phyloP scores from a whole-genome alignment of 2,888 invertebrate species.

The Lacanobia wlatinum region DNA sequence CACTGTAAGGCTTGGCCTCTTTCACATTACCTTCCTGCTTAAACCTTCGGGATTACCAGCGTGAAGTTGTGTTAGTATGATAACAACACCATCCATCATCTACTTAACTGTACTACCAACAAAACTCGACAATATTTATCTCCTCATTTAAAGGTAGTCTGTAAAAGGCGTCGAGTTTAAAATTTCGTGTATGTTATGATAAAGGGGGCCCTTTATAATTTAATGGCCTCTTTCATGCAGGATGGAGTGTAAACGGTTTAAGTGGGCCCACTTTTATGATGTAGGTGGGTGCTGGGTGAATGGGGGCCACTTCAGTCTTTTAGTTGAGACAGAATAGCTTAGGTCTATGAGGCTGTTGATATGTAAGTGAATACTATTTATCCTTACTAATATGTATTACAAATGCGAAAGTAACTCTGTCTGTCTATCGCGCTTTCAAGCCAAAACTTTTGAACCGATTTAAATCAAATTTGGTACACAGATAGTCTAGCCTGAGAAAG shows the following conservation, averaged over 20 bases:
- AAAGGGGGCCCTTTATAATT: slow-evolving; percentile 37
- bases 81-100: neutral
- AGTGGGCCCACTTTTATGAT: slow-evolving; percentile 42
- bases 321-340: neutral
- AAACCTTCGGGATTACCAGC: neutral
- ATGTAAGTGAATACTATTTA: neutral
- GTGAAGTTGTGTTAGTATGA: neutral
- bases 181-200: slow-evolving; percentile 47
- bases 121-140: slow-evolving; percentile 36
- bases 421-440: too few relatives aligned
- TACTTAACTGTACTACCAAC: slow-evolving; percentile 3
- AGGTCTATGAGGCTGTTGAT: neutral
- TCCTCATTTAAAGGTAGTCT: slow-evolving; percentile 23
- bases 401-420: too few relatives aligned
- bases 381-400: too few relatives aligned
- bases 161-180: slow-evolving; percentile 48
- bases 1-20: neutral
- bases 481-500: too few relatives aligned
- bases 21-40: neutral
- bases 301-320: slow-evolving; percentile 16
- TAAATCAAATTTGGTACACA: too few relatives aligned
- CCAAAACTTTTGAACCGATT: too few relatives aligned
- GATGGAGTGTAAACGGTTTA: slow-evolving; percentile 41
- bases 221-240: slow-evolving; percentile 43
- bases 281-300: slow-evolving; percentile 11